Percentiles rank a stretch among this genome's conserved stretches.
phyloP scores from a whole-genome alignment of 35 echinoderm and acorn worm genomes.

The Eucidaris tribuloides region DNA sequence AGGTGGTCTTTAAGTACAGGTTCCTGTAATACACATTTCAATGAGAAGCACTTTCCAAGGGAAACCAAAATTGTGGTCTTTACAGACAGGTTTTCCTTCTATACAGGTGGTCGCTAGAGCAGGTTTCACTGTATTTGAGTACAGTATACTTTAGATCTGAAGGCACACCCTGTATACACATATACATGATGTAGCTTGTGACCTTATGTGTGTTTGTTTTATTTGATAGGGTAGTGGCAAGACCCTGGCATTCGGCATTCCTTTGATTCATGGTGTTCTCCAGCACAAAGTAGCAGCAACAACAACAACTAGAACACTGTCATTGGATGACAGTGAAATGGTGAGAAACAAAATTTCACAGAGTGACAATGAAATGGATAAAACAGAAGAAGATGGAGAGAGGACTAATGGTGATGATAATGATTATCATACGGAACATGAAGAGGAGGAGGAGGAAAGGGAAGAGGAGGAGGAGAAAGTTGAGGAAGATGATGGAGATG shows the following conservation, averaged over 20 bases:
- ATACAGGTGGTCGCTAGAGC: too few species aligned
- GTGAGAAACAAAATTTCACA: too few species aligned
- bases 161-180: too few species aligned
- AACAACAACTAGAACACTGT: too few species aligned
- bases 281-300: background rate
- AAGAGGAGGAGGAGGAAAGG: background rate
- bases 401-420: background rate
- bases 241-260: slow-evolving; percentile 93
- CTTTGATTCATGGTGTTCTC: slow-evolving; percentile 54
- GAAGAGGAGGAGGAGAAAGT: background rate
- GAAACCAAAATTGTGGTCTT: too few species aligned
- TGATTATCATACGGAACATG: background rate
- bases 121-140: too few species aligned
- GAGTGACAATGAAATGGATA: background rate
- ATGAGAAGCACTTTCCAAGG: too few species aligned
- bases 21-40: too few species aligned
- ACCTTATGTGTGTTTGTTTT: background rate
- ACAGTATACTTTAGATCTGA: background rate
- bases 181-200: too few species aligned
- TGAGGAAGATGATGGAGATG: slow-evolving; percentile 23
- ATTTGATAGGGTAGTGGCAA: slow-evolving; percentile 86
- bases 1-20: background rate
- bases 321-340: too few species aligned
- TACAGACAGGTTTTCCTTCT: too few species aligned
- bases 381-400: background rate